Conservation (phyloP, 2,113 vertebrate species). For the Micronisus gabar region DNA sequence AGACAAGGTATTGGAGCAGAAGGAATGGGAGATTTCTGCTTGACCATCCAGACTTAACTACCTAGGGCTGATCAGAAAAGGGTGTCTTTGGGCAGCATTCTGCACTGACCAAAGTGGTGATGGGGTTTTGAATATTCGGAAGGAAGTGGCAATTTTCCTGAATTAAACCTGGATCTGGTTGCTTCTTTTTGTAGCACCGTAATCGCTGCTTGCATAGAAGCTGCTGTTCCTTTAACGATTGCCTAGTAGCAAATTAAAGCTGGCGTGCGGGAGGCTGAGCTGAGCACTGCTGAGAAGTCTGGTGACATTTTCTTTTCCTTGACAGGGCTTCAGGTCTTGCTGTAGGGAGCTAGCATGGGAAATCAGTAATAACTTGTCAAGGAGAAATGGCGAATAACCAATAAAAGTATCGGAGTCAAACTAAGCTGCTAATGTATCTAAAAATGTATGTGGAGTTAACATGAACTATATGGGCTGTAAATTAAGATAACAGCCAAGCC, state of each 20-base stretch:
- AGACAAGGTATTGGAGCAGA: not conserved
- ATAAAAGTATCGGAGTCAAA: constrained; percentile 1
- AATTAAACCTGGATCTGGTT: not conserved
- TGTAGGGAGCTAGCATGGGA: constrained; percentile 35
- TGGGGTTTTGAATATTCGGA: not conserved
- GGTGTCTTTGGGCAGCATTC: not conserved
- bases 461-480: constrained; percentile 16
- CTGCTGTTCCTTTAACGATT: constrained; percentile 10
- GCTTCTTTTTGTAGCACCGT: not conserved
- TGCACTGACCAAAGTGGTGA: not conserved
- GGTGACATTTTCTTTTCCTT: constrained; percentile 36
- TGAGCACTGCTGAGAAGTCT: constrained; percentile 10
- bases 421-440: constrained; percentile 38
- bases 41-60: not conserved
- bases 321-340: constrained; percentile 53
- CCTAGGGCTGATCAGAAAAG: not conserved
- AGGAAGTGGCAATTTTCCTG: not conserved
- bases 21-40: not conserved
- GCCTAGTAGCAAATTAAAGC: not conserved
- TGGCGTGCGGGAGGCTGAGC: not conserved
- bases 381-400: constrained; percentile 25
- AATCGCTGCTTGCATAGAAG: not conserved
- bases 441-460: constrained; percentile 31
- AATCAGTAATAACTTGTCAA: constrained; percentile 58
- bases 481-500: constrained; percentile 45